Evolutionary conservation across 2,797 vertebrate genomes (phyloP).

Genomic region (Chaetophractus vellerosus): DNA sequence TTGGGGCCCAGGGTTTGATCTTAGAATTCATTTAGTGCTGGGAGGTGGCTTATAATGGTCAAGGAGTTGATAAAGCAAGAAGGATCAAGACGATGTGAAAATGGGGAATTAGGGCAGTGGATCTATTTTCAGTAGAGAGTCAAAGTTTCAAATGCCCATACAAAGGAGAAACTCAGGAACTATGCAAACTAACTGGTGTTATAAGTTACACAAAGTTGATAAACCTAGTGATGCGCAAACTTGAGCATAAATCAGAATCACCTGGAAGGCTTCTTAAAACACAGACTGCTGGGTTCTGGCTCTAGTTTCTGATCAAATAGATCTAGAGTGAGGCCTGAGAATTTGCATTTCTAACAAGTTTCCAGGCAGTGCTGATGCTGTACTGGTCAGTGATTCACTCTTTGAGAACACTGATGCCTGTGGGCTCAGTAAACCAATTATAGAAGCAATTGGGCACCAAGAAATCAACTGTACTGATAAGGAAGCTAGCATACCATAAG

Average conservation of each 20-base stretch:
- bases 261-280: neutral
- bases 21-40: slow-evolving; percentile 1
- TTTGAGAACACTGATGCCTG: neutral
- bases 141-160: neutral
- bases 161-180: neutral
- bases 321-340: neutral
- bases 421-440: neutral
- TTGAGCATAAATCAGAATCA: neutral
- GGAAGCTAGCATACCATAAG: neutral
- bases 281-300: neutral
- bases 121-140: neutral
- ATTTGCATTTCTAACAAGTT: neutral
- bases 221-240: neutral
- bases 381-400: neutral
- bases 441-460: neutral
- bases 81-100: neutral
- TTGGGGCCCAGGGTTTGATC: neutral
- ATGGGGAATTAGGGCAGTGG: neutral
- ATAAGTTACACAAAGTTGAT: neutral
- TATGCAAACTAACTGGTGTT: neutral
- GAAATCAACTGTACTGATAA: neutral
- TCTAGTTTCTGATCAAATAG: neutral
- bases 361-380: neutral
- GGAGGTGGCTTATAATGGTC: neutral
- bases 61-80: neutral